A percentile compares a stretch with the other conserved stretches of the same genome.
Conservation (phyloP, 2,888 invertebrate species). For the Gnatocerus cornutus region DNA sequence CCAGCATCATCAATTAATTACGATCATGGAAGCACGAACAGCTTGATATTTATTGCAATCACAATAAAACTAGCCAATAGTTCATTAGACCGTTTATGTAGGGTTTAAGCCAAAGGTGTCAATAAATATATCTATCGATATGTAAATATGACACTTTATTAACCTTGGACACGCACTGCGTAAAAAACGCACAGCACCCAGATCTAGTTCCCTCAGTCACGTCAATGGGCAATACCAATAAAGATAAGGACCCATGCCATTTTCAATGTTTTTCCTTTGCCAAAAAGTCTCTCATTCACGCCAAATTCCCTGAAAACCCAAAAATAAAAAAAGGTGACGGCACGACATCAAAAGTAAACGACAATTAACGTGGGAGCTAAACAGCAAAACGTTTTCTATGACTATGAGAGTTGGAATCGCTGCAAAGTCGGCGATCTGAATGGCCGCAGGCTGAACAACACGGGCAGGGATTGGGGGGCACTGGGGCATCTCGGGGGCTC, state of each 20-base stretch:
- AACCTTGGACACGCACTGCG: background rate
- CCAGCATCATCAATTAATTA: conserved; percentile 20
- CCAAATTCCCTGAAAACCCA: conserved; percentile 24
- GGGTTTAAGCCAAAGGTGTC: conserved; percentile 21
- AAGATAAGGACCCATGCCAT: no score
- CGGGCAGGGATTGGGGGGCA: conserved; percentile 62
- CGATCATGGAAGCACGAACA: conserved; percentile 7
- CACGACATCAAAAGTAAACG: conserved; percentile 50
- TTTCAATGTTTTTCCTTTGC: background rate
- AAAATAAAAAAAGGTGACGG: conserved; percentile 30
- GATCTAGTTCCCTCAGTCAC: no score
- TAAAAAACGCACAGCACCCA: background rate
- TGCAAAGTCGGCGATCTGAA: conserved; percentile 17
- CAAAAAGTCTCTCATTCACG: conserved; percentile 4
- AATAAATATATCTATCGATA: conserved; percentile 24
- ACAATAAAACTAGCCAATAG: background rate
- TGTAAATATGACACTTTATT: conserved; percentile 4
- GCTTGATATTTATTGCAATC: conserved; percentile 11
- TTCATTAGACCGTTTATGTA: conserved; percentile 24
- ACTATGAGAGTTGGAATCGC: conserved; percentile 21
- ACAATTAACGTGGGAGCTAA: conserved; percentile 53
- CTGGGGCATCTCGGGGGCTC: conserved; percentile 64
- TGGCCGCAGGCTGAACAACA: no score
- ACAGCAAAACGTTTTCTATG: conserved; percentile 39
- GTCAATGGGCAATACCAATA: no score